Conservation (phyloP, 2,888 invertebrate genomes). For the Cantharis flavilabris region DNA sequence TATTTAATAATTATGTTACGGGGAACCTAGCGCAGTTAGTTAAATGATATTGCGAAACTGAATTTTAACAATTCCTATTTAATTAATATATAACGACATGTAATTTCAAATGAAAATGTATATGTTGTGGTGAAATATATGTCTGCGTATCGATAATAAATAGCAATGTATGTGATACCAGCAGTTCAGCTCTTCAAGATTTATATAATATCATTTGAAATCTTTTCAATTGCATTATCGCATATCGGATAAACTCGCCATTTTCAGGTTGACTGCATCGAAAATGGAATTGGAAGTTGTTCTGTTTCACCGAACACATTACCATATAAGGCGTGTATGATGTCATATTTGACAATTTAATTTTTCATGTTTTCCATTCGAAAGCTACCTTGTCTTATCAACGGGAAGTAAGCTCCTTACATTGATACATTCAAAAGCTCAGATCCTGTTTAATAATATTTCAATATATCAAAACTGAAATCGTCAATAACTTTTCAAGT, state of each 20-base stretch:
- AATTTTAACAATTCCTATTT: neutral
- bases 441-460: no score
- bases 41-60: neutral
- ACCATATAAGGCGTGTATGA: conserved; percentile 30
- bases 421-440: no score
- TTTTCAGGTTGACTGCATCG: conserved; percentile 31
- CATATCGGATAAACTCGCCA: conserved; percentile 36
- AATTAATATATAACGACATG: neutral
- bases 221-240: conserved; percentile 36
- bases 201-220: conserved; percentile 34
- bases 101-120: neutral
- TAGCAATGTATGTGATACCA: conserved; percentile 6
- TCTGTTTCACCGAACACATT: conserved; percentile 28
- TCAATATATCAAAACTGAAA: no score
- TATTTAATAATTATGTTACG: neutral
- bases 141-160: neutral
- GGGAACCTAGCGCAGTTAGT: neutral
- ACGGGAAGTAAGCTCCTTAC: neutral
- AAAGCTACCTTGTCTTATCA: neutral
- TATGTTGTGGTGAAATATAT: neutral
- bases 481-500: no score
- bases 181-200: conserved; percentile 13
- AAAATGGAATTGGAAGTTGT: conserved; percentile 35
- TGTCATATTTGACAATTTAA: neutral
- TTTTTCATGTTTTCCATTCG: neutral